Conservation (phyloP, 2,888 invertebrate genomes). For the Steinernema carpocapsae region DNA sequence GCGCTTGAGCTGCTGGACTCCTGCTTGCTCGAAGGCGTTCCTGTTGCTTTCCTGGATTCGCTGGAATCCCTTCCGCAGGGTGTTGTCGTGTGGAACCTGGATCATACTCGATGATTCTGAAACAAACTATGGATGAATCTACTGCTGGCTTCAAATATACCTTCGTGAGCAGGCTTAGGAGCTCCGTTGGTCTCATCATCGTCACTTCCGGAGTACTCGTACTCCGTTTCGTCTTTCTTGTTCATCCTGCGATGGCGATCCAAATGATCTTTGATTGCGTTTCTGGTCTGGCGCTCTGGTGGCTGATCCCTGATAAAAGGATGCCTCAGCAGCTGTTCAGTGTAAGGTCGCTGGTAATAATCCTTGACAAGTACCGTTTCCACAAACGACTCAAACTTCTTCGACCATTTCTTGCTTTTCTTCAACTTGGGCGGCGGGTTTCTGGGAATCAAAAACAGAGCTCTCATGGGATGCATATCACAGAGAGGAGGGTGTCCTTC, state of each 20-base stretch:
- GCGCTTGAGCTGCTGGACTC: conserved; percentile 58
- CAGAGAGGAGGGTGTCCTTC: conserved; percentile 82
- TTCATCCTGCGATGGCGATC: conserved; percentile 77
- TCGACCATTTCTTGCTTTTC: conserved; percentile 74
- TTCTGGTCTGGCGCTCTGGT: conserved; percentile 94
- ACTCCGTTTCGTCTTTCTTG: conserved; percentile 66
- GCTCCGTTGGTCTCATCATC: conserved; percentile 96
- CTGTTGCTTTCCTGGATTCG: conserved; percentile 80
- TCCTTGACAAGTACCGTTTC: conserved; percentile 88
- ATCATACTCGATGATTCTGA: conserved; percentile 78
- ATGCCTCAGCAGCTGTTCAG: conserved; percentile 95
- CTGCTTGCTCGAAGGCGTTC: conserved; percentile 58
- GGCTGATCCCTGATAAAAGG: conserved; percentile 98
- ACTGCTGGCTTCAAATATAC: neutral
- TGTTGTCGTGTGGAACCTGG: conserved; percentile 88
- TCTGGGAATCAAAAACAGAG: conserved; percentile 91
- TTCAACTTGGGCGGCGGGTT: conserved; percentile 96
- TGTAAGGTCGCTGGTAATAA: conserved; percentile 96
- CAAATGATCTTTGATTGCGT: conserved; percentile 98
- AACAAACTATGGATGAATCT: neutral
- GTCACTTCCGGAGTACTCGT: conserved; percentile 87
- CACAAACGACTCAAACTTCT: conserved; percentile 93
- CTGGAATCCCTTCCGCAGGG: conserved; percentile 93
- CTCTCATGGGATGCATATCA: conserved; percentile 98
- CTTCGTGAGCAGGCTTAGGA: conserved; percentile 76